Conservation (phyloP, 2,797 vertebrate genomes). For the Uromys caudimaculatus region DNA sequence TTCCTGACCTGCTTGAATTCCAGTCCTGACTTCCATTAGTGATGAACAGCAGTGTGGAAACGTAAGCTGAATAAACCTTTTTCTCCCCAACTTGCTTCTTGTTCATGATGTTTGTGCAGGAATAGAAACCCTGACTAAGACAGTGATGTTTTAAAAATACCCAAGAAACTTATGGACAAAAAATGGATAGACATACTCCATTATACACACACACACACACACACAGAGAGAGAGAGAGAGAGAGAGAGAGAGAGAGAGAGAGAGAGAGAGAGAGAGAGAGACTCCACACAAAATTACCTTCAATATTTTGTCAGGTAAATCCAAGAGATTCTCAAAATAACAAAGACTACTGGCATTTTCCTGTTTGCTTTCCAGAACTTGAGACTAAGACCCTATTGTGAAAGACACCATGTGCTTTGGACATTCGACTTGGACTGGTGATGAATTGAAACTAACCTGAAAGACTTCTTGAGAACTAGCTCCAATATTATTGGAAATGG, state of each 20-base stretch:
- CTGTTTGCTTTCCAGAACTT: background rate
- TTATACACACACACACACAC: background rate
- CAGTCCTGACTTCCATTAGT: no score
- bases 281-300: background rate
- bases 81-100: no score
- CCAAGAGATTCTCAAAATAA: background rate
- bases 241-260: no score
- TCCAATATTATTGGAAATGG: background rate
- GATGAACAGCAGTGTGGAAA: no score
- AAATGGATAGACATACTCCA: background rate
- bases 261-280: no score
- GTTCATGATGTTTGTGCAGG: no score
- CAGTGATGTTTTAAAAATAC: background rate
- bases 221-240: no score
- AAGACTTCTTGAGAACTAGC: background rate
- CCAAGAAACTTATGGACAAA: background rate
- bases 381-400: background rate
- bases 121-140: no score
- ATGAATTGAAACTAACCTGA: background rate
- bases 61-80: no score
- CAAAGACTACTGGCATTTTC: background rate
- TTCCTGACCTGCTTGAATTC: no score
- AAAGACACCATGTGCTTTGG: background rate
- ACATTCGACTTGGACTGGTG: background rate
- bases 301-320: background rate